Evolutionary conservation across 2,797 vertebrate genomes (phyloP).

Genomic region (Mus minutoides): DNA sequence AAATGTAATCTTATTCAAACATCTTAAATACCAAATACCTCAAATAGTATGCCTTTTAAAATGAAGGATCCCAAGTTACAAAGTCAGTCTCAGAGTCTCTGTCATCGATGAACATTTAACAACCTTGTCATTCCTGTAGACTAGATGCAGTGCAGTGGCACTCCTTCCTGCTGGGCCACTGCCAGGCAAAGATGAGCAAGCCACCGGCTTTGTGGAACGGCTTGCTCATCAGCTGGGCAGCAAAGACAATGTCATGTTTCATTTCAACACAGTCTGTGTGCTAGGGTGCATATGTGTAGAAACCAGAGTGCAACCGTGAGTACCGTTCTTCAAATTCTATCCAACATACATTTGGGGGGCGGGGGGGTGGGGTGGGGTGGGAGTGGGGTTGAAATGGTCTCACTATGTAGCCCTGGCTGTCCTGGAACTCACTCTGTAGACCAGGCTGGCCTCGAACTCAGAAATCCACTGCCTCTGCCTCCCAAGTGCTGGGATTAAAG

Average conservation of each 20-base stretch:
- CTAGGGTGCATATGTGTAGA: not conserved
- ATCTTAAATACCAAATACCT: conserved; percentile 20
- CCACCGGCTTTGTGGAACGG: accelerated
- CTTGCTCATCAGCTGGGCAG: not conserved
- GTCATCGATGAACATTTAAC: not conserved
- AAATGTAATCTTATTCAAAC: conserved; percentile 12
- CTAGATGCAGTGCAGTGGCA: no score
- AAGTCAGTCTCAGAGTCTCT: not conserved
- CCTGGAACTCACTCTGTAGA: not conserved
- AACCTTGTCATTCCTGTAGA: not conserved
- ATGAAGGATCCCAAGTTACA: not conserved
- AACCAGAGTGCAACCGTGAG: not conserved
- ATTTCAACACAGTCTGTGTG: not conserved
- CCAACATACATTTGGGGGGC: not conserved
- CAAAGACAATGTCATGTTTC: not conserved
- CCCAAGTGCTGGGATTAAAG: no score
- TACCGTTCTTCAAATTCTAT: not conserved
- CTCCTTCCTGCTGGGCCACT: not conserved
- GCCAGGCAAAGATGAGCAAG: not conserved
- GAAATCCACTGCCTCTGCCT: no score
- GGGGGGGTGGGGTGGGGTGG: no score
- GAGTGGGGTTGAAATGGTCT: not conserved
- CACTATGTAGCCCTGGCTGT: not conserved
- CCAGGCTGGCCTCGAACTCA: no score
- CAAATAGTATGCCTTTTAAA: not conserved